Conservation (phyloP, 2,888 invertebrate genomes). For the Macrosiphum euphorbiae region DNA sequence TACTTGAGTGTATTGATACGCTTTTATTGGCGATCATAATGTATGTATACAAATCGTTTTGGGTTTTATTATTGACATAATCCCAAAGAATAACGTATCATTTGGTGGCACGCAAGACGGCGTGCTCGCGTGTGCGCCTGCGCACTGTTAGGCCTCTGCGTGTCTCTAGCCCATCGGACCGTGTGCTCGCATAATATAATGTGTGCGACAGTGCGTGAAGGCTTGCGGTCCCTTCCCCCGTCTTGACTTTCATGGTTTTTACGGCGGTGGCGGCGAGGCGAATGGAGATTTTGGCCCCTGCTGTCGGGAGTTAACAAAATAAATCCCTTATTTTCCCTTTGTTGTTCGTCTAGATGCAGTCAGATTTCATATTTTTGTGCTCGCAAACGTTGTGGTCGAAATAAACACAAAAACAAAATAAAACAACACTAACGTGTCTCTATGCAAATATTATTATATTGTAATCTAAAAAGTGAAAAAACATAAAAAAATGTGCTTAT, state of each 20-base stretch:
- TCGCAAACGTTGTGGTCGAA: background rate
- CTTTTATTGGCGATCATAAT: background rate
- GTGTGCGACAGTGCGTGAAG: conserved; percentile 34
- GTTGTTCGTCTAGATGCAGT: conserved; percentile 30
- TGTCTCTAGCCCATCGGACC: conserved; percentile 40
- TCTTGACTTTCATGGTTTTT: conserved; percentile 42
- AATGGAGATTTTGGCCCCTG: conserved; percentile 43
- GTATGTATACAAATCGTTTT: background rate
- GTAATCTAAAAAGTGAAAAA: conserved; percentile 13
- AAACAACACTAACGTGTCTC: background rate
- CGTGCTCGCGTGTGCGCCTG: background rate
- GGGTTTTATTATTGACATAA: conserved; percentile 12
- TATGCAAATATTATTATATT: background rate
- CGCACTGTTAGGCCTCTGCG: background rate
- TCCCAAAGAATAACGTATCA: background rate
- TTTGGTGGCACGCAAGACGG: background rate
- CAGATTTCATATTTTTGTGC: conserved; percentile 25
- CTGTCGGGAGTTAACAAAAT: conserved; percentile 15
- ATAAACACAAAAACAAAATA: background rate
- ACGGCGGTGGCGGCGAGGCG: background rate
- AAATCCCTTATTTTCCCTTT: conserved; percentile 40
- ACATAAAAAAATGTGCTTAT: background rate
- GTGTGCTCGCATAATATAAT: conserved; percentile 46
- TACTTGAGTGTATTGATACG: background rate
- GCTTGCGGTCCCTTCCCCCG: background rate